A percentile compares a stretch with the other conserved stretches of the same genome.
Evolutionary conservation across 2,888 invertebrate genomes (phyloP).

Genomic region (Lycia hirtaria): DNA sequence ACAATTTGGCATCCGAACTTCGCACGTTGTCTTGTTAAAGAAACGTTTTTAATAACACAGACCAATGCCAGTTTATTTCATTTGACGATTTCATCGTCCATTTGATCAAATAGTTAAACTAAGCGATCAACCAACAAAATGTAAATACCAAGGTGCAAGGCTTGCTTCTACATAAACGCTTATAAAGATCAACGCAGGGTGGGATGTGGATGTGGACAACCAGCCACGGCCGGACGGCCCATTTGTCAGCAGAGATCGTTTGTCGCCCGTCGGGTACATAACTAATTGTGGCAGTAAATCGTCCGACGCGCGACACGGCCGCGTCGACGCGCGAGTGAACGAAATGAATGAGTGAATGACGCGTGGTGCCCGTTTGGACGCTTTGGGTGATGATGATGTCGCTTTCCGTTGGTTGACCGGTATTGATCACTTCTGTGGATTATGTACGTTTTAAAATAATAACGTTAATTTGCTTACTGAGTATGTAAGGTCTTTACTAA

Average conservation of each 20-base stretch:
- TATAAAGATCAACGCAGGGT: not conserved
- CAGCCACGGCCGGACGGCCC: constrained; percentile 51
- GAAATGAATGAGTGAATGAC: constrained; percentile 47
- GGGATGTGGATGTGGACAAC: constrained; percentile 20
- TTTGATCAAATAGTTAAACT: too few relatives aligned
- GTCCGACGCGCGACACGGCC: constrained; percentile 61
- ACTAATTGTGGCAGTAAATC: constrained; percentile 80
- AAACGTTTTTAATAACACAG: too few relatives aligned
- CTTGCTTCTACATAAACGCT: too few relatives aligned
- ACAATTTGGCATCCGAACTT: too few relatives aligned
- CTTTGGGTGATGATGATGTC: constrained; percentile 30
- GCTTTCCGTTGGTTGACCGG: constrained; percentile 30
- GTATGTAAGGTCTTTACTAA: too few relatives aligned
- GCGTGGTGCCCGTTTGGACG: constrained; percentile 37
- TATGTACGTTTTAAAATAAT: too few relatives aligned
- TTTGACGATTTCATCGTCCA: too few relatives aligned
- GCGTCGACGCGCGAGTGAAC: constrained; percentile 46
- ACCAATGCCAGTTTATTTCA: too few relatives aligned
- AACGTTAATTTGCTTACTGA: too few relatives aligned
- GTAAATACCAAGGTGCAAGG: too few relatives aligned
- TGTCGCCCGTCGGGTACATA: constrained; percentile 73
- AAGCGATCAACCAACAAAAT: too few relatives aligned
- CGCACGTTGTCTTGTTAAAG: too few relatives aligned
- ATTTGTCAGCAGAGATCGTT: constrained; percentile 75
- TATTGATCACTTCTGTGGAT: constrained; percentile 13